Conservation (phyloP, 2,113 vertebrate genomes). For the Python bivittatus region DNA sequence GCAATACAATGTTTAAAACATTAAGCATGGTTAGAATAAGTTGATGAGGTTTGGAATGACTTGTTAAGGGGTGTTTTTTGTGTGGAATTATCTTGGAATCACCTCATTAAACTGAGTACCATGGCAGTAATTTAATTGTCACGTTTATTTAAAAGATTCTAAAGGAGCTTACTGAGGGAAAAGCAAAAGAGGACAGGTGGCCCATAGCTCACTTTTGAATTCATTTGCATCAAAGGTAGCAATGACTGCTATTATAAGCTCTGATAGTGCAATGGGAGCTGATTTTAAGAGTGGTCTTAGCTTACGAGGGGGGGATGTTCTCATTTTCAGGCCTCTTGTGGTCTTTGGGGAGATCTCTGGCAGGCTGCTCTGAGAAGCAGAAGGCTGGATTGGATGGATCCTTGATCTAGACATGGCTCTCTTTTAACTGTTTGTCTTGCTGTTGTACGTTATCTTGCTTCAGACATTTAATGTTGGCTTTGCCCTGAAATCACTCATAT, state of each 20-base stretch:
- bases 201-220: not conserved
- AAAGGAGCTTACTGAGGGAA: not conserved
- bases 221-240: not conserved
- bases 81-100: not conserved
- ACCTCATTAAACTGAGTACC: not conserved
- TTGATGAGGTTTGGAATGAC: not conserved
- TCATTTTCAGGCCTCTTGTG: not conserved
- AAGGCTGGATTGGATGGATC: not conserved
- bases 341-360: not conserved
- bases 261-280: not conserved
- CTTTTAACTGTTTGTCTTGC: conserved; percentile 27
- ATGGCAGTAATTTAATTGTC: not conserved
- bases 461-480: conserved; percentile 47
- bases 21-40: not conserved
- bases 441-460: conserved; percentile 47
- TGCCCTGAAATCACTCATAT: conserved; percentile 58
- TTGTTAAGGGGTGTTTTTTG: not conserved
- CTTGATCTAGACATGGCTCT: not conserved
- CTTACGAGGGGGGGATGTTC: not conserved
- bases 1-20: not conserved
- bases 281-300: not conserved
- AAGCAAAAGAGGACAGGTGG: not conserved
- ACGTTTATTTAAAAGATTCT: not conserved
- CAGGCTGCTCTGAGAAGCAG: not conserved
- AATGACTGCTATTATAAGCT: not conserved